These are phyloP conservation scores for Cynocephalus volans DNA, from an alignment of 2,113 vertebrate genomes.

Conservation along the genomic window DNA sequence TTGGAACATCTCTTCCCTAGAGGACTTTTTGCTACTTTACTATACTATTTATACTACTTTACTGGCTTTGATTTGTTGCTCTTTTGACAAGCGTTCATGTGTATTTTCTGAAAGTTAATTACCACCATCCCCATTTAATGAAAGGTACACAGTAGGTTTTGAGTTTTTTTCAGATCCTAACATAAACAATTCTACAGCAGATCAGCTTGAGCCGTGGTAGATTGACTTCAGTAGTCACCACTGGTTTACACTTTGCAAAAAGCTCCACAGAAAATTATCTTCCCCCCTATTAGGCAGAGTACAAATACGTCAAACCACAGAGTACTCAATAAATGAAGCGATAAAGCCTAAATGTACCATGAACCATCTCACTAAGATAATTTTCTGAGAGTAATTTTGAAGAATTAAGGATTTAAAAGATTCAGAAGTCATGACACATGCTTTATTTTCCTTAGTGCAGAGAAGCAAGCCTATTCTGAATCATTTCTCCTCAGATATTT, in stretches of 20 bases:
- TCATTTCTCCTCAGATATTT: neutral
- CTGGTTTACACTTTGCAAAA: constrained; percentile 22
- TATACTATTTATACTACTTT: neutral
- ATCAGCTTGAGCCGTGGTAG: constrained; percentile 37
- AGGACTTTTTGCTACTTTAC: neutral
- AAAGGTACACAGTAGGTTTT: constrained; percentile 29
- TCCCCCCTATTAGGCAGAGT: constrained; percentile 33
- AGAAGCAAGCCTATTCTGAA: neutral
- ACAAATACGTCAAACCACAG: constrained; percentile 67
- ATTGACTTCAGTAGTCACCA: constrained; percentile 56
- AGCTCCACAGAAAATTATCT: constrained; percentile 28
- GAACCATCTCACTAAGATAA: constrained; percentile 64
- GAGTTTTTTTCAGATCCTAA: neutral
- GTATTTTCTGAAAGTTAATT: constrained; percentile 31
- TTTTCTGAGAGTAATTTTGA: constrained; percentile 81
- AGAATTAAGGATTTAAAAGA: constrained; percentile 80
- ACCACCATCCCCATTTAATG: neutral
- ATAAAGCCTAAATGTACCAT: constrained; percentile 71
- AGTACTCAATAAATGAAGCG: constrained; percentile 77
- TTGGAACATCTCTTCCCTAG: neutral
- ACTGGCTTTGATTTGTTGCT: neutral
- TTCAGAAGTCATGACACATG: constrained; percentile 69
- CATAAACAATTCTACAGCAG: constrained; percentile 13
- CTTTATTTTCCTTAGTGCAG: constrained; percentile 66
- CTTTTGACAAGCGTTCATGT: constrained; percentile 21